Evolutionary conservation across 2,797 vertebrate genomes (phyloP).

Genomic region (Notoglanidium macrostoma): DNA sequence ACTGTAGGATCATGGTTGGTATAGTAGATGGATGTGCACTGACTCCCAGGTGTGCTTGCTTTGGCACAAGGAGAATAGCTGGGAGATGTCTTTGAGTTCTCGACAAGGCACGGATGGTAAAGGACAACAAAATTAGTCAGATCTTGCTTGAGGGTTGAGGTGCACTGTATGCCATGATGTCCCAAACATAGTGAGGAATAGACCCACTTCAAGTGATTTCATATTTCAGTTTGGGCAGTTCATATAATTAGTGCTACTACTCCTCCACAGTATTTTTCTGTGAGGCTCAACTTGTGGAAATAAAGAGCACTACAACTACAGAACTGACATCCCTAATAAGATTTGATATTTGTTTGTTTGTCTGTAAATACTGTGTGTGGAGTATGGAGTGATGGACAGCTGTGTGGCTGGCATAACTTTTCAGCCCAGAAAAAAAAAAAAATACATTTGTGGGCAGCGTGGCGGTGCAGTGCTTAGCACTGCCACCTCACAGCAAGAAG

Average conservation of each 20-base stretch:
- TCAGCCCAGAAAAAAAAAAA: not conserved
- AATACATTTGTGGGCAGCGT: no score
- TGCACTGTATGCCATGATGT: not conserved
- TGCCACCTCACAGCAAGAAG: no score
- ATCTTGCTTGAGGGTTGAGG: not conserved
- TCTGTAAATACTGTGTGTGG: not conserved
- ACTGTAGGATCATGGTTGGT: not conserved
- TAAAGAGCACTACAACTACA: not conserved
- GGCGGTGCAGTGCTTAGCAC: no score
- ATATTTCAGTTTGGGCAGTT: not conserved
- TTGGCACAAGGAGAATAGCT: not conserved
- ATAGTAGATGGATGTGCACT: not conserved
- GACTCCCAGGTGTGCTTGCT: not conserved
- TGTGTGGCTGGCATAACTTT: not conserved
- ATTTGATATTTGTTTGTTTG: not conserved
- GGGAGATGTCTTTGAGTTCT: not conserved
- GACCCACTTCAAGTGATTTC: not conserved
- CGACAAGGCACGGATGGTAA: conserved; percentile 11
- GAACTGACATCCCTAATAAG: not conserved
- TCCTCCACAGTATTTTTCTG: not conserved
- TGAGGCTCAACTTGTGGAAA: not conserved
- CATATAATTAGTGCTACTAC: not conserved
- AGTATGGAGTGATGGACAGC: not conserved
- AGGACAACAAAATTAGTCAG: not conserved
- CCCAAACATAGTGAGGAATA: not conserved